Evolutionary conservation across 2,888 invertebrate genomes (phyloP).

Genomic region (Andrena fulva): DNA sequence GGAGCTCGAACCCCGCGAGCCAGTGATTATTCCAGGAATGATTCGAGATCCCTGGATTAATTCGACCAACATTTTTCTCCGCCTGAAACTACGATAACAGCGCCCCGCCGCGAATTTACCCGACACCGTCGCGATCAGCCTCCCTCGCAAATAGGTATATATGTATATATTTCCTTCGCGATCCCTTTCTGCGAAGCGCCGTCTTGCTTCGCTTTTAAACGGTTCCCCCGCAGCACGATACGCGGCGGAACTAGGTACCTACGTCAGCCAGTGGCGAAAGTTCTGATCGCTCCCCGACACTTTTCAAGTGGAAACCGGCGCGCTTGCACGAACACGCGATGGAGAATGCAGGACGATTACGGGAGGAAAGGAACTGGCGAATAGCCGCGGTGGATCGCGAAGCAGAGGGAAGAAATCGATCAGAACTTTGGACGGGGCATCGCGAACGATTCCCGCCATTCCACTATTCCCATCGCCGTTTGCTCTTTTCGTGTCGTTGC

Average conservation of each 20-base stretch:
- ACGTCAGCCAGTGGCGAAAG: no score
- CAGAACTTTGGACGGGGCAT: no score
- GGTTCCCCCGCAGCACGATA: no score
- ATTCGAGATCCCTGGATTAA: background rate
- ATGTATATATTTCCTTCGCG: background rate
- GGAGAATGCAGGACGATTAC: no score
- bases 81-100: background rate
- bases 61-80: background rate
- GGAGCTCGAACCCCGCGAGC: background rate
- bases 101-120: conserved; percentile 3
- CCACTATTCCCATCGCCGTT: no score
- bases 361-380: no score
- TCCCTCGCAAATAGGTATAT: background rate
- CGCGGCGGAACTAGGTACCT: no score
- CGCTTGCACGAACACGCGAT: no score
- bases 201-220: background rate
- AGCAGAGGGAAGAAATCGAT: no score
- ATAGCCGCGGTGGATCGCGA: no score
- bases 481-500: background rate
- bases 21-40: background rate
- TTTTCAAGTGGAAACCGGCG: conserved; percentile 3
- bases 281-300: background rate
- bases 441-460: no score
- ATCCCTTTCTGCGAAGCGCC: background rate
- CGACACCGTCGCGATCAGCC: conserved; percentile 12